Evolutionary conservation across 1,140 invertebrate species (phyloP), one percentile per base, ranked within the genome.

Genomic region (Metaphire vulgaris): DNA sequence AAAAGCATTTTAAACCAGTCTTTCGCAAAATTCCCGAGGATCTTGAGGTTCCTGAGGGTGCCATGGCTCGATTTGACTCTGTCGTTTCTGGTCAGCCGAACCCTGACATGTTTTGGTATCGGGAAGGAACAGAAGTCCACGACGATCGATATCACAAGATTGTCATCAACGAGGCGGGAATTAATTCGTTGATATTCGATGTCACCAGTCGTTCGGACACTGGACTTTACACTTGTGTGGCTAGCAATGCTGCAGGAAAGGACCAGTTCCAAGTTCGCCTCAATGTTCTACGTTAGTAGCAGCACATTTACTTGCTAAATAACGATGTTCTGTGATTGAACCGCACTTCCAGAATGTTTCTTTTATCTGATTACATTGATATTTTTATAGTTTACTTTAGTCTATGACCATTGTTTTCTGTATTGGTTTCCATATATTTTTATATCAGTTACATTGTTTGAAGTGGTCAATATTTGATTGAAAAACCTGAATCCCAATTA

Each of bases 101-200:
- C 81, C 96, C 96, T 29, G 95, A 98, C 87, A 78, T 88, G 16
- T 78, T 80, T 6, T 99, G 96, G 96, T 96, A 91, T 85, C 92
- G 96, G 81, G 96, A 98, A 85, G 94, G 92, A 33, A 89, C 89
- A 12, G 79, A 80, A 56, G 91, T 97, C 29, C 88, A 89, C 77
- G 93, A 97, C 86, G 95, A 98, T 88, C 89, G 91, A 80, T 93
- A 92, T 79, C 96, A 98, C 87, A 98, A 99, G 83, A 83, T 97
- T 84, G 89, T 98, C 79, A 94, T 98, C 29, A 98, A 98, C 86
- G 97, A 99, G 88, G 92, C 93, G 71, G 96, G 96, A 74, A 94
- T 94, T 83, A 93, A 98, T 86, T 93, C 95, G 1, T 89, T 99
- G 75, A 95, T 98, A 91, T 96, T 99, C 82, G 94, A 93, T 65